Percentiles rank a stretch among this genome's conserved stretches.
Evolutionary conservation across 2,888 invertebrate species (phyloP).

Genomic region (Bugula neritina): DNA sequence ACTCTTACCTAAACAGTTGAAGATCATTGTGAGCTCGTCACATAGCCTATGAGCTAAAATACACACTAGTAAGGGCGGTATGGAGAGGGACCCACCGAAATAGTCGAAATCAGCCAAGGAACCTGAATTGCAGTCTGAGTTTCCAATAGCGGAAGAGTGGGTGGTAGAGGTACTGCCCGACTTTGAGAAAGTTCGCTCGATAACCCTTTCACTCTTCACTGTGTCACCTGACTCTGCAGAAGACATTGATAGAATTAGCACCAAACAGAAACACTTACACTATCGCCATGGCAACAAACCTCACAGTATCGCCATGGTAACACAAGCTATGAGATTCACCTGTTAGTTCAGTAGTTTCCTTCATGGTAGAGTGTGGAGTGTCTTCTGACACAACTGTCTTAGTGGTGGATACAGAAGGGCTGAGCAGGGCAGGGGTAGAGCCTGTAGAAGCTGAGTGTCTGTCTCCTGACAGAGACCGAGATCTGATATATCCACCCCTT

Average conservation of each 20-base stretch:
- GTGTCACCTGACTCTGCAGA: slow-evolving; percentile 10
- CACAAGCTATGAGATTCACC: not conserved
- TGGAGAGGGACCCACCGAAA: not conserved
- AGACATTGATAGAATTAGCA: not conserved
- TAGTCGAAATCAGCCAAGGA: slow-evolving; percentile 20
- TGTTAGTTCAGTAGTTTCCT: not conserved
- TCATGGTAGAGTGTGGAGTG: not conserved
- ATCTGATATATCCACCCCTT: not conserved
- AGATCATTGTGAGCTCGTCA: no score
- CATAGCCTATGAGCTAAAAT: no score
- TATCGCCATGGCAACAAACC: not conserved
- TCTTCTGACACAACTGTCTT: slow-evolving; percentile 7
- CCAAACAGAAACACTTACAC: not conserved
- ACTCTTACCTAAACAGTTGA: not conserved
- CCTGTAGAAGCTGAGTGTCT: not conserved
- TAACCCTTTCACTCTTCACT: not conserved
- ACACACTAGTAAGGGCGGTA: not conserved
- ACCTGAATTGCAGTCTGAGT: no score
- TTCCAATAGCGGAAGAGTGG: not conserved
- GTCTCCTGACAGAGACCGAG: slow-evolving; percentile 12
- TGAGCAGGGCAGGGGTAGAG: not conserved
- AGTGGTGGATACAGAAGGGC: not conserved
- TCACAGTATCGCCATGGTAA: not conserved
- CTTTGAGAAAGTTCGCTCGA: slow-evolving; percentile 10
- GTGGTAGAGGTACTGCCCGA: not conserved